Base-by-base conservation (phyloP, 2,888 invertebrate genomes). In the Pachliopta kotzebuea region DNA sequence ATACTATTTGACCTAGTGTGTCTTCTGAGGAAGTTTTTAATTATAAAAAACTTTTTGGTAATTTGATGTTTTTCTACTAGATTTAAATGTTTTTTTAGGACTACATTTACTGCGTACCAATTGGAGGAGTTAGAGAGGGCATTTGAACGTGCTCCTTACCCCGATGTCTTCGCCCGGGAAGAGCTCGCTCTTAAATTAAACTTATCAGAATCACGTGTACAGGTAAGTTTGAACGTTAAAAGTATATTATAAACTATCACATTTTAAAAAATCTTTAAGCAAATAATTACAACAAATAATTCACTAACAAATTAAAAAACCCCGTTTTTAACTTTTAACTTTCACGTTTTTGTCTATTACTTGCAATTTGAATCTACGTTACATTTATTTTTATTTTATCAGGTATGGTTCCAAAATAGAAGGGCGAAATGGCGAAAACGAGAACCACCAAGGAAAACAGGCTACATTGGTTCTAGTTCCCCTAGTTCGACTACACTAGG, bases 81-180 rank as follows among this genome's bases (percentile, higher is more conserved):
- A n/a, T n/a, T n/a, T n/a, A n/a, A n/a, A n/a, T 49, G 11, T 83
- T 69, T 75, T 88, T 85, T 4, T 92, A 98, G 98, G 86, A 98
- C 98, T 2, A 98, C 98, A 8, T 98, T 98, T 79, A 98, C 98
- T 7, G 97, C 98, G 0, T 98, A 97, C 80, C 98, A 98, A 83
- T 89, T 98, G 68, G 98, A 98, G 81, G 98, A 98, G 78, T 85
- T 98, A 76, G 98, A 98, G 81, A 92, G 97, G 56, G 98, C 98
- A 0, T 98, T 98, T 79, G 98, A 98, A 81, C 93, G 98, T 45
- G 98, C 98, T 0, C 98, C 98, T 0, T 98, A 98, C 79, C 98
- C 98, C 0, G 98, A 98, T 83, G 98, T 98, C 0, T 98, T 98
- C 79, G 98, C 98, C 1, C 92, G 98, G 65, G 98, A 98, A 83